Evolutionary conservation across 2,888 invertebrate genomes (phyloP), one percentile per base, ranked within the genome.

Genomic region (Hemithea aestivaria): DNA sequence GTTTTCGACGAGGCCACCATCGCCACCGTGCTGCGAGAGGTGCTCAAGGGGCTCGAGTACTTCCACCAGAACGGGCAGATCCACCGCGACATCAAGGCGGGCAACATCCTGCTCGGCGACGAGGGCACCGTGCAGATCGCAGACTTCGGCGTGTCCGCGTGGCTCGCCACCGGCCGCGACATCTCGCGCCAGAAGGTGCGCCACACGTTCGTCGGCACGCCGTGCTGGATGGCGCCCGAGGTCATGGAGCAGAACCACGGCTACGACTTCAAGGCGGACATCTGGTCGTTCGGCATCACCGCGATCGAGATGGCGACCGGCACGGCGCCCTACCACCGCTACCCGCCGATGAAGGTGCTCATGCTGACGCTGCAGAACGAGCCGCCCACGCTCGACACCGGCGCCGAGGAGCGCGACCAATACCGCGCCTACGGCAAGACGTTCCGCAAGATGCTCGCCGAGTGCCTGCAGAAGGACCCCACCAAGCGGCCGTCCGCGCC

Each of bases 211-310:
- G 99, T 99, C 4, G 99, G 99, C 30, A 99, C 99, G 7, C 99
- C 99, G 0, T 99, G 99, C 77, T 99, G 99, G 99, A 99, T 99
- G 98, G 98, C 99, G 7, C 99, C 99, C 5, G 99, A 99, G 87
- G 99, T 99, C 50, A 99, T 99, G 99, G 97, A 98, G 79, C 97
- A 94, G 90, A 96, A 96, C 80, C 96, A 97, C 74, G 99, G 99
- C 4, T 99, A 99, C 75, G 99, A 99, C 81, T 99, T 98, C 85
- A 99, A 99, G 83, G 99, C 99, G 1, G 91, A 91, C 65, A 90
- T 91, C 45, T 91, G 91, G 91, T 90, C 90, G 2, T 93, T 98
- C 75, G 98, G 98, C 23, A 98, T 98, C 53, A 98, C 99, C 1
- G 98, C 99, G 4, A 99, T 99, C 56, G 99, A 99, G 87, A 94